Evolutionary conservation across 37 sponge, comb jelly and placozoan genomes (phyloP).

Genomic region (Bolinopsis microptera): DNA sequence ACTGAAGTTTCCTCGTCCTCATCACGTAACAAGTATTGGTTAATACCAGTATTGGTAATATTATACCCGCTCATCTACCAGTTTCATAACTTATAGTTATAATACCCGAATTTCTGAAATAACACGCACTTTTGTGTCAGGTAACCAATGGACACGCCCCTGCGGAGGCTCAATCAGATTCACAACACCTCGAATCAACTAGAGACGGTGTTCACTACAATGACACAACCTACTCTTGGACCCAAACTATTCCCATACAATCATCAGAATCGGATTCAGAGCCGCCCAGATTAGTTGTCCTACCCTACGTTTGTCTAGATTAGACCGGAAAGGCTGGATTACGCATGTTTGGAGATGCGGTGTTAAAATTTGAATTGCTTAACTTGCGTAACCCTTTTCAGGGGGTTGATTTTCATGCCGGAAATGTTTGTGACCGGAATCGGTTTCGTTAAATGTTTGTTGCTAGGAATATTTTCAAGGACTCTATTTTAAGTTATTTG

Average conservation of each 20-base stretch:
- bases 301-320: constrained; percentile 55
- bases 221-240: constrained; percentile 61
- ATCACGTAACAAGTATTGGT: too few relatives aligned
- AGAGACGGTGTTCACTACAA: constrained; percentile 22
- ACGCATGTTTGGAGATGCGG: not conserved
- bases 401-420: not conserved
- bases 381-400: not conserved
- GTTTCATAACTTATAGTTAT: too few relatives aligned
- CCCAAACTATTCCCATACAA: constrained; percentile 11
- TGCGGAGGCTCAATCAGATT: not conserved
- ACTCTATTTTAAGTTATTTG: constrained; percentile 55
- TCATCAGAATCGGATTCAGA: not conserved
- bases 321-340: not conserved
- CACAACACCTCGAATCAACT: not conserved
- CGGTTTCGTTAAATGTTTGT: not conserved
- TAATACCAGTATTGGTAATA: too few relatives aligned
- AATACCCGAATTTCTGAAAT: too few relatives aligned
- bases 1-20: too few relatives aligned
- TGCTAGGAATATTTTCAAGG: not conserved
- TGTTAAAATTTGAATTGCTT: not conserved
- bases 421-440: too few relatives aligned
- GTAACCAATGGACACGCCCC: not conserved
- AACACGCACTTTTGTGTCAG: too few relatives aligned
- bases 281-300: constrained; percentile 20
- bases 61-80: too few relatives aligned